Percentiles rank a stretch among this genome's conserved stretches.
phyloP scores from a whole-genome alignment of 2,113 vertebrate genomes.

The Channa argus region DNA sequence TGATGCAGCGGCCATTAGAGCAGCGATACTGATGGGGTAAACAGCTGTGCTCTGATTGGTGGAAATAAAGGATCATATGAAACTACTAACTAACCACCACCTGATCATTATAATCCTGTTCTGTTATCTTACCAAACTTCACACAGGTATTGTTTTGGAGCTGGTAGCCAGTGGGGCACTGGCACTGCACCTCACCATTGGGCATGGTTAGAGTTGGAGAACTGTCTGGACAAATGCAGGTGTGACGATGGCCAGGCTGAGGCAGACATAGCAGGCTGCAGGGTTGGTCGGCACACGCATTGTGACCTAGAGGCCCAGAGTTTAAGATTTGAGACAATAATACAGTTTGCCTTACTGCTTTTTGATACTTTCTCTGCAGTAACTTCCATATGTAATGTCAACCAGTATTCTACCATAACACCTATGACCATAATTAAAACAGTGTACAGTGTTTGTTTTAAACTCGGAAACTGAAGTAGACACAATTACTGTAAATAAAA shows the following conservation, averaged over 20 bases:
- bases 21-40: slow-evolving; percentile 95
- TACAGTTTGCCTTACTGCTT: too few relatives aligned
- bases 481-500: too few relatives aligned
- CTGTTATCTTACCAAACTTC: slow-evolving; percentile 85
- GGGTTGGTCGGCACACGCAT: slow-evolving; percentile 88
- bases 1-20: slow-evolving; percentile 96
- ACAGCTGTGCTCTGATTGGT: slow-evolving; percentile 85
- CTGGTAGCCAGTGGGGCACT: slow-evolving; percentile 90
- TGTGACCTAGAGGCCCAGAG: slow-evolving; percentile 82
- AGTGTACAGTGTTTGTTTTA: too few relatives aligned
- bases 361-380: too few relatives aligned
- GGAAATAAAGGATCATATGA: background rate
- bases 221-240: slow-evolving; percentile 92
- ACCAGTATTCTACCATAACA: too few relatives aligned
- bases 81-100: background rate
- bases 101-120: background rate
- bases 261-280: slow-evolving; percentile 95
- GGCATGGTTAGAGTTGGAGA: slow-evolving; percentile 82
- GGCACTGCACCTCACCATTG: slow-evolving; percentile 87
- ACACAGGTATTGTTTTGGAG: slow-evolving; percentile 87
- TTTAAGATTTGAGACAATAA: too few relatives aligned
- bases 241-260: slow-evolving; percentile 85
- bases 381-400: too few relatives aligned
- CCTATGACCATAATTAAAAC: too few relatives aligned
- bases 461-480: too few relatives aligned